A percentile compares a stretch with the other conserved stretches of the same genome.
phyloP scores from a whole-genome alignment of 2,797 vertebrate species.

The Protonibea diacanthus region DNA sequence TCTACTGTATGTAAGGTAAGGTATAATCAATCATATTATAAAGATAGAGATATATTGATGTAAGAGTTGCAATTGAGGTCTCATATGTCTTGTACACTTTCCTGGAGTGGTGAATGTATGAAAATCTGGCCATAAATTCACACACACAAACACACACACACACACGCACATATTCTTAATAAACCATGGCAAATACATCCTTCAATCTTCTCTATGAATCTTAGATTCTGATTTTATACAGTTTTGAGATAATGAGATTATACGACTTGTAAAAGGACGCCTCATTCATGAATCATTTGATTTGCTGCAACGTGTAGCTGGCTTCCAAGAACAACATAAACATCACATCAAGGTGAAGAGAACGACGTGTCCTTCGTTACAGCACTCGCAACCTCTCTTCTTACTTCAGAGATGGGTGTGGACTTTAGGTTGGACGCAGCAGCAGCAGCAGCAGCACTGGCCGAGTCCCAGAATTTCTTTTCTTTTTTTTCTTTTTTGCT shows the following conservation, averaged over 20 bases:
- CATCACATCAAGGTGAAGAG: slow-evolving; percentile 66
- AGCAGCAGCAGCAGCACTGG: slow-evolving; percentile 35
- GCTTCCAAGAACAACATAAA: slow-evolving; percentile 12
- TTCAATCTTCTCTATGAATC: not conserved
- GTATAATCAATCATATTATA: not conserved
- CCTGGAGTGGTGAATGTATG: too few species aligned
- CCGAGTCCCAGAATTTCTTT: slow-evolving; percentile 40
- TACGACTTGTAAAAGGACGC: not conserved
- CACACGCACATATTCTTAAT: not conserved
- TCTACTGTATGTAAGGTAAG: not conserved
- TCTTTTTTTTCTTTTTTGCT: slow-evolving; percentile 38
- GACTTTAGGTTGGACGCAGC: slow-evolving; percentile 34
- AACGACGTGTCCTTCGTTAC: slow-evolving; percentile 29
- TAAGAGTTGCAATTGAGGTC: not conserved
- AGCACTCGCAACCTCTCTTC: slow-evolving; percentile 9
- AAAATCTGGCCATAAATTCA: too few species aligned
- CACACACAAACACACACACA: too few species aligned
- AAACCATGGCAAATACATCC: not conserved
- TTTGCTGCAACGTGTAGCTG: not conserved
- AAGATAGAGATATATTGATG: not conserved
- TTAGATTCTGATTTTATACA: not conserved
- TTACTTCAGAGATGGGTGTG: slow-evolving; percentile 31
- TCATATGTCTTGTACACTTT: not conserved
- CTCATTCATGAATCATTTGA: not conserved
- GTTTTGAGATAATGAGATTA: not conserved